A percentile compares a stretch with the other conserved stretches of the same genome.
These are phyloP conservation scores for Reinhardtius hippoglossoides DNA, from an alignment of 2,113 vertebrate species.

Conservation along the genomic window DNA sequence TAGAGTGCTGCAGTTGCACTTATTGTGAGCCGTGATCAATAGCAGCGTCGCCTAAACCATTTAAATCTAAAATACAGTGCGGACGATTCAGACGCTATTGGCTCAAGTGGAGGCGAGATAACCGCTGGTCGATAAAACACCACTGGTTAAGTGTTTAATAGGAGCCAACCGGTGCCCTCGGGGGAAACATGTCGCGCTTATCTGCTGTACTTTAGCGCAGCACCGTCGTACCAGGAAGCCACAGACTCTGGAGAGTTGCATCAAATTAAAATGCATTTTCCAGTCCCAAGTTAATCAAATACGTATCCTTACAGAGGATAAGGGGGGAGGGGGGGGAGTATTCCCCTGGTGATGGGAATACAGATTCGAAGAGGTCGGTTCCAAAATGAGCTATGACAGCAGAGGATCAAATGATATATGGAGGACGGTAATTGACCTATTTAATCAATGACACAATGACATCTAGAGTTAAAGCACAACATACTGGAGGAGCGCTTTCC, in stretches of 20 bases:
- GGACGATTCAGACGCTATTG: slow-evolving; percentile 42
- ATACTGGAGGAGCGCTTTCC: background rate
- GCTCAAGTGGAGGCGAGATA: slow-evolving; percentile 53
- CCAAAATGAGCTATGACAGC: slow-evolving; percentile 13
- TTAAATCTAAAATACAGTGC: slow-evolving; percentile 55
- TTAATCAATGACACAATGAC: slow-evolving; percentile 29
- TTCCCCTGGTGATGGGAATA: slow-evolving; percentile 21
- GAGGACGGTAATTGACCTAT: slow-evolving; percentile 17
- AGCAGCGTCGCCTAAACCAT: slow-evolving; percentile 33
- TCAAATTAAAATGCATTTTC: slow-evolving; percentile 64
- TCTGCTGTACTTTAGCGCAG: slow-evolving; percentile 55
- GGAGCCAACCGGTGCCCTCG: slow-evolving; percentile 42
- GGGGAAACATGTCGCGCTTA: slow-evolving; percentile 66
- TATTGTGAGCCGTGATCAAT: slow-evolving; percentile 38
- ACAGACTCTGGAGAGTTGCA: slow-evolving; percentile 49
- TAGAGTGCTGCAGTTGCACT: slow-evolving; percentile 41
- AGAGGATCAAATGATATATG: slow-evolving; percentile 10
- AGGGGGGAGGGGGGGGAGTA: background rate
- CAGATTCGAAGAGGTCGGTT: slow-evolving; percentile 24
- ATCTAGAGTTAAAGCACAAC: background rate
- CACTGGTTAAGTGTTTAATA: slow-evolving; percentile 70
- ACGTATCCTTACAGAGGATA: slow-evolving; percentile 32
- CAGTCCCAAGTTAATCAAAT: slow-evolving; percentile 37
- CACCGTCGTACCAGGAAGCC: slow-evolving; percentile 47
- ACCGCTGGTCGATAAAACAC: slow-evolving; percentile 62